These are phyloP conservation scores for Enteromius mattozi DNA, from an alignment of 2,797 vertebrate species.

Conservation along the genomic window DNA sequence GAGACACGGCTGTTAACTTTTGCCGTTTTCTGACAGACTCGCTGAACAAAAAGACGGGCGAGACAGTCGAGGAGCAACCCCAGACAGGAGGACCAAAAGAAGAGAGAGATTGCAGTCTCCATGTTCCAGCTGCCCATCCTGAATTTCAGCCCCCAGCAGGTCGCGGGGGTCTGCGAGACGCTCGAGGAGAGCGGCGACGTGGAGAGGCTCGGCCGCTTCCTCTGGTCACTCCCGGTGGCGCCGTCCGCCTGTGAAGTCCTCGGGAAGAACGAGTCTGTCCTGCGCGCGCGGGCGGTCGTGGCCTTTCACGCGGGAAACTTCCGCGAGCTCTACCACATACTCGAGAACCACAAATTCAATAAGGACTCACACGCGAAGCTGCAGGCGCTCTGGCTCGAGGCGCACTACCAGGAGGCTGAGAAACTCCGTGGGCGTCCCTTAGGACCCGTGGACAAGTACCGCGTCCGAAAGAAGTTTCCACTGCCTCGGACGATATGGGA, in stretches of 20 bases:
- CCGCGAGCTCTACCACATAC: slow-evolving; percentile 95
- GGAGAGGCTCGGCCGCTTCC: slow-evolving; percentile 95
- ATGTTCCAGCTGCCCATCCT: slow-evolving; percentile 98
- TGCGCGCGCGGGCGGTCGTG: slow-evolving; percentile 92
- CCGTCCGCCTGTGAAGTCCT: slow-evolving; percentile 95
- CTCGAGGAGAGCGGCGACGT: slow-evolving; percentile 98
- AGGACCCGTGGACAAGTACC: slow-evolving; percentile 97
- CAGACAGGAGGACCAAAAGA: slow-evolving; percentile 49
- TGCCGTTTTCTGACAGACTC: slow-evolving; percentile 69
- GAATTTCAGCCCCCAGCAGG: slow-evolving; percentile 98
- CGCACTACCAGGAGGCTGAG: slow-evolving; percentile 97
- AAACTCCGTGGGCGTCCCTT: slow-evolving; percentile 94
- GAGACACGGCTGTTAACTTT: slow-evolving; percentile 71
- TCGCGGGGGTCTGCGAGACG: slow-evolving; percentile 98
- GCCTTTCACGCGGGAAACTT: slow-evolving; percentile 96
- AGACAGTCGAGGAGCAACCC: slow-evolving; percentile 40
- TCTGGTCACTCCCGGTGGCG: slow-evolving; percentile 96
- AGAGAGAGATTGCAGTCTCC: slow-evolving; percentile 70
- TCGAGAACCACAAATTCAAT: slow-evolving; percentile 98
- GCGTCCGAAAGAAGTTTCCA: slow-evolving; percentile 98
- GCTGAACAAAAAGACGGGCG: slow-evolving; percentile 53
- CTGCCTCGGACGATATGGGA: slow-evolving; percentile 97
- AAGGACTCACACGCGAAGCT: slow-evolving; percentile 96
- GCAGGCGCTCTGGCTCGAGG: slow-evolving; percentile 97
- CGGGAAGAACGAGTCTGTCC: slow-evolving; percentile 95